These are phyloP conservation scores for Calameuta pallipes DNA, from an alignment of 2,888 invertebrate species.

Conservation along the genomic window DNA sequence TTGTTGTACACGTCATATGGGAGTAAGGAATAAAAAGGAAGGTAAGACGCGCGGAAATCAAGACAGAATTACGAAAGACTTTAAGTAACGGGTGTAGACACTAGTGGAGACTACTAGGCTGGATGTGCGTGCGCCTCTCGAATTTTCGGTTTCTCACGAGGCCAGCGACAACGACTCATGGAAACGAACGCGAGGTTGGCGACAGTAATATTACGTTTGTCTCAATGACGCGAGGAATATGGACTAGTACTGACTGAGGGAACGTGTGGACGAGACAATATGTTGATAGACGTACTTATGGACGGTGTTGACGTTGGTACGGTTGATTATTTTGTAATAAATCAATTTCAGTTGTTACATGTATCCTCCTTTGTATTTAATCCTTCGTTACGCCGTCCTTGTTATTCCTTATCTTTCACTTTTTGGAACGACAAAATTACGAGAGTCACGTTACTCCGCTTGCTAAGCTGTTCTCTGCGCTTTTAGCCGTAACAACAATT, in stretches of 20 bases:
- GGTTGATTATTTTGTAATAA: background rate
- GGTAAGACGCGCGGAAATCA: conserved; percentile 18
- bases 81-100: conserved; percentile 14
- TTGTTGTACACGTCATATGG: background rate
- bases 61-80: conserved; percentile 22
- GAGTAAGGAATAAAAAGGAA: background rate
- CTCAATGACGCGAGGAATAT: background rate
- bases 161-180: background rate
- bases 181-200: background rate
- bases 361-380: background rate
- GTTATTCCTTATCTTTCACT: background rate
- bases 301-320: background rate
- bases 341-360: background rate
- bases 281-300: background rate
- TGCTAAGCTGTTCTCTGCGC: background rate
- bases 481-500: background rate
- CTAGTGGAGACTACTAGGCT: conserved; percentile 16
- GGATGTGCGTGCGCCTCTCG: conserved; percentile 21
- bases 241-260: background rate
- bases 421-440: background rate
- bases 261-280: background rate
- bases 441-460: background rate
- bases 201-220: background rate
- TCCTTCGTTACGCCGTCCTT: background rate
- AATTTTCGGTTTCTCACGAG: conserved; percentile 5